These are phyloP conservation scores for Capricornis sumatraensis DNA, from an alignment of 2,113 vertebrate genomes.

Conservation along the genomic window DNA sequence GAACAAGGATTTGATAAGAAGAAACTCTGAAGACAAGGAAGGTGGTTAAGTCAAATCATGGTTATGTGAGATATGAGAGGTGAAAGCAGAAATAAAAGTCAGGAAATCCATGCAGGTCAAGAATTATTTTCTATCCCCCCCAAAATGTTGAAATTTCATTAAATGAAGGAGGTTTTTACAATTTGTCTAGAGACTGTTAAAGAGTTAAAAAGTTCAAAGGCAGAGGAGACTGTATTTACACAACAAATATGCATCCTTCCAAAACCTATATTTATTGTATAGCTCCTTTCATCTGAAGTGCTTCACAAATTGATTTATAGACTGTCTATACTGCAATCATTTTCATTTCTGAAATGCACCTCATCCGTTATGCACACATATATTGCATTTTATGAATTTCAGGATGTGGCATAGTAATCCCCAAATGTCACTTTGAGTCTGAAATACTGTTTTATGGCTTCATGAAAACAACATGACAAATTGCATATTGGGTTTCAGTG, in stretches of 20 bases:
- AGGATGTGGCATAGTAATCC: slow-evolving; percentile 40
- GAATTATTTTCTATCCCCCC: neutral
- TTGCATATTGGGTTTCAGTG: slow-evolving; percentile 43
- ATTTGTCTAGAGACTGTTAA: neutral
- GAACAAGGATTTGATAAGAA: neutral
- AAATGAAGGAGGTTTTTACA: neutral
- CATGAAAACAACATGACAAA: slow-evolving; percentile 59
- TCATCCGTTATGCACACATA: slow-evolving; percentile 37
- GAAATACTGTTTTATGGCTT: slow-evolving; percentile 46
- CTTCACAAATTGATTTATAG: slow-evolving; percentile 62
- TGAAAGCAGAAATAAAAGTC: neutral
- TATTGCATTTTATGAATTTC: slow-evolving; percentile 59
- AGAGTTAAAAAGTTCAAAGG: neutral
- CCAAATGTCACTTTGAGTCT: slow-evolving; percentile 53
- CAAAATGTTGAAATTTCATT: neutral
- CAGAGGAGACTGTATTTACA: neutral
- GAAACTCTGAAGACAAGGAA: neutral
- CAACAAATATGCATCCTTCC: neutral
- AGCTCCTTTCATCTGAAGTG: slow-evolving; percentile 1
- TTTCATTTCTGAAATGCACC: slow-evolving; percentile 37
- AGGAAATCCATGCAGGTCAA: neutral
- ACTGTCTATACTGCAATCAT: slow-evolving; percentile 5
- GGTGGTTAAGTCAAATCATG: neutral
- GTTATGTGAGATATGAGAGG: neutral
- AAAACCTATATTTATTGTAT: slow-evolving; percentile 15